A percentile compares a stretch with the other conserved stretches of the same genome.
Conservation (phyloP, 2,888 invertebrate genomes). For the Calliopum simillimum region DNA sequence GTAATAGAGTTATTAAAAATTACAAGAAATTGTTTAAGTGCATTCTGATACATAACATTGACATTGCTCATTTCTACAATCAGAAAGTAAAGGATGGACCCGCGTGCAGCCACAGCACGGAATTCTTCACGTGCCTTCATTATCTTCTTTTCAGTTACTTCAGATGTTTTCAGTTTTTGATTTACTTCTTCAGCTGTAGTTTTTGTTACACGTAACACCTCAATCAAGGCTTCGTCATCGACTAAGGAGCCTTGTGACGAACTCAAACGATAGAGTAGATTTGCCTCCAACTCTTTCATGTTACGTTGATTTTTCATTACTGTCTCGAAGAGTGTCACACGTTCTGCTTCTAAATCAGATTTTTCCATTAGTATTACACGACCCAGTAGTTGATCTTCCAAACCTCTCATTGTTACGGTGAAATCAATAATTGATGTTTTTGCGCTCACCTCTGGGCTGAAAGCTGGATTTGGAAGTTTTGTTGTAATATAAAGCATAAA, state of each 20-base stretch:
- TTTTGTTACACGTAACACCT: slow-evolving; percentile 87
- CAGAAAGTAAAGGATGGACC: slow-evolving; percentile 93
- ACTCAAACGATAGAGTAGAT: slow-evolving; percentile 89
- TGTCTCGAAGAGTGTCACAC: slow-evolving; percentile 92
- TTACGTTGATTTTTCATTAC: slow-evolving; percentile 96
- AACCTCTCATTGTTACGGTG: slow-evolving; percentile 95
- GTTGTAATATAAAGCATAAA: slow-evolving; percentile 97
- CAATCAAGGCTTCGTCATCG: slow-evolving; percentile 94
- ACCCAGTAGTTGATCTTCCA: slow-evolving; percentile 94
- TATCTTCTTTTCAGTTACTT: slow-evolving; percentile 94
- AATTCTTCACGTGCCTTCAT: slow-evolving; percentile 95
- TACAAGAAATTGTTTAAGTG: slow-evolving; percentile 91
- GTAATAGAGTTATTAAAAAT: slow-evolving; percentile 95
- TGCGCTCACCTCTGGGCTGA: slow-evolving; percentile 96
- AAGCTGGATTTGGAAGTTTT: slow-evolving; percentile 94
- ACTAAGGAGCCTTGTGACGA: slow-evolving; percentile 94
- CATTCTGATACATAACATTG: slow-evolving; percentile 97
- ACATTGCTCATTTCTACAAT: slow-evolving; percentile 98
- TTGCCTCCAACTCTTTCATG: slow-evolving; percentile 96
- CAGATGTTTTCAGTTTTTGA: slow-evolving; percentile 91
- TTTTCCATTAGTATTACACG: slow-evolving; percentile 97
- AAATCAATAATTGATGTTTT: slow-evolving; percentile 98
- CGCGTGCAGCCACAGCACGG: slow-evolving; percentile 92
- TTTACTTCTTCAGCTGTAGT: slow-evolving; percentile 94
- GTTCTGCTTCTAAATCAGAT: slow-evolving; percentile 92